phyloP scores from a whole-genome alignment of 2,888 invertebrate species.

The Furcula furcula region DNA sequence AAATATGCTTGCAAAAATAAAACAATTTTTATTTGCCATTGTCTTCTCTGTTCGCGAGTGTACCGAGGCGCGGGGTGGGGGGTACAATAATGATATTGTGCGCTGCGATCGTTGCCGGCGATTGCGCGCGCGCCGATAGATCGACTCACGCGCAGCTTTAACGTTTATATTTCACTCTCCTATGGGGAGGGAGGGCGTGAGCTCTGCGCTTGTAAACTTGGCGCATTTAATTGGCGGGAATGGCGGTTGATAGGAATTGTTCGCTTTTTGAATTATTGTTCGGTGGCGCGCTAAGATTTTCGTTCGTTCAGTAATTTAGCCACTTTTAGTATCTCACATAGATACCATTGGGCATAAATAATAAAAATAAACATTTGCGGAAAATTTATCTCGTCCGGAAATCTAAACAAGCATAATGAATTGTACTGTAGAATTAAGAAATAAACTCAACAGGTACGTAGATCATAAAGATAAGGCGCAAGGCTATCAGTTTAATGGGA shows the following conservation, averaged over 20 bases:
- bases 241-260: conserved; percentile 41
- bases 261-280: conserved; percentile 17
- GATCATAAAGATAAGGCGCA: too few species aligned
- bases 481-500: too few species aligned
- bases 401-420: too few species aligned
- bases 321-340: too few species aligned
- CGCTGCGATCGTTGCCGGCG: conserved; percentile 32
- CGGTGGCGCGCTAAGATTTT: conserved; percentile 5
- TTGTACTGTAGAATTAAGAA: too few species aligned
- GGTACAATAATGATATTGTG: conserved; percentile 65
- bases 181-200: conserved; percentile 46
- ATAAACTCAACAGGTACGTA: too few species aligned
- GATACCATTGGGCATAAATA: too few species aligned
- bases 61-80: conserved; percentile 29
- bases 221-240: conserved; percentile 64
- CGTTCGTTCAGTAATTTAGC: too few species aligned
- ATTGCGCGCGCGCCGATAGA: conserved; percentile 35
- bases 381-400: too few species aligned
- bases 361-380: too few species aligned
- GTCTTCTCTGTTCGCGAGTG: conserved; percentile 12
- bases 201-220: conserved; percentile 55
- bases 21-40: background rate
- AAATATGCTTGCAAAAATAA: background rate
- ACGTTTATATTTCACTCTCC: conserved; percentile 51
- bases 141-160: conserved; percentile 36